These are phyloP conservation scores for Zalophus californianus DNA, from an alignment of 2,797 vertebrate species.

Conservation along the genomic window DNA sequence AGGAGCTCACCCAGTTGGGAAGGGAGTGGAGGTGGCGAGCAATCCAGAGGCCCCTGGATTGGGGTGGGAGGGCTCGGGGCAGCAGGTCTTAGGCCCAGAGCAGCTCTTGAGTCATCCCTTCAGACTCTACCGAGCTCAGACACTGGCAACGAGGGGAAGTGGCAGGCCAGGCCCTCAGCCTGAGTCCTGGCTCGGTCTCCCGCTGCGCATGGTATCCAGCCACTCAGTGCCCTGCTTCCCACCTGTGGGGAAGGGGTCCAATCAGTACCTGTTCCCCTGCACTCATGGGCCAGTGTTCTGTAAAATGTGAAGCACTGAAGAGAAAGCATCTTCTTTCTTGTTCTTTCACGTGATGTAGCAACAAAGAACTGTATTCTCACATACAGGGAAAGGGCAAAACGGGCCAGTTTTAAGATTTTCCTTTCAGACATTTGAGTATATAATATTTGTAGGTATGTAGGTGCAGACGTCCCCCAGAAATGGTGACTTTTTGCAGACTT, in stretches of 20 bases:
- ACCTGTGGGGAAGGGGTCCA: not conserved
- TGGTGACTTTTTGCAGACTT: rapidly evolving
- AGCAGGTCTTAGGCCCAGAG: rapidly evolving
- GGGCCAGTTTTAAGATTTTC: not conserved
- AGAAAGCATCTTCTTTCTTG: rapidly evolving
- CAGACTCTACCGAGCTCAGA: rapidly evolving
- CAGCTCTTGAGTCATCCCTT: no score
- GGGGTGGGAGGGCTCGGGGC: not conserved
- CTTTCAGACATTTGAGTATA: rapidly evolving
- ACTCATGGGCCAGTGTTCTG: rapidly evolving
- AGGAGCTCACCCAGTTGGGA: not conserved
- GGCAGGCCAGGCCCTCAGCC: rapidly evolving
- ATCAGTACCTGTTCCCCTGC: not conserved
- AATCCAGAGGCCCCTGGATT: not conserved
- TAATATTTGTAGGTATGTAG: rapidly evolving
- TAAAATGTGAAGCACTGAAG: rapidly evolving
- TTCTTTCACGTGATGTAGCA: rapidly evolving
- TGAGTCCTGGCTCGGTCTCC: not conserved
- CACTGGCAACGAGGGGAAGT: rapidly evolving
- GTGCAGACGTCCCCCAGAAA: rapidly evolving
- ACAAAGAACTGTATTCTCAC: rapidly evolving
- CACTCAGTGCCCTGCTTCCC: rapidly evolving
- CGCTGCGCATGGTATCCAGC: rapidly evolving
- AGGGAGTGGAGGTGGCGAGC: not conserved
- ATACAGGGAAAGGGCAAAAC: rapidly evolving